Conservation (phyloP, 2,113 vertebrate genomes). For the Numida meleagris region DNA sequence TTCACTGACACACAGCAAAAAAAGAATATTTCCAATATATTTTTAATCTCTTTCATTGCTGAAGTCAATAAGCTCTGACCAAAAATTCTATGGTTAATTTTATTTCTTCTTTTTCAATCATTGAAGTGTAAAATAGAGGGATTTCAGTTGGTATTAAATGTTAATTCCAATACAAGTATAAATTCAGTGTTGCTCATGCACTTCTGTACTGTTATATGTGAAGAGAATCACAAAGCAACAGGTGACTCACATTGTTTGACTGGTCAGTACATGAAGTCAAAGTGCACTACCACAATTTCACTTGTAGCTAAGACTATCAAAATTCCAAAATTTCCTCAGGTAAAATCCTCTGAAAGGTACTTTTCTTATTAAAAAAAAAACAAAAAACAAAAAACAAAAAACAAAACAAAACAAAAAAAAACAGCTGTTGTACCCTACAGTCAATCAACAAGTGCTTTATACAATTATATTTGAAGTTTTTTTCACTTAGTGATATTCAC, state of each 20-base stretch:
- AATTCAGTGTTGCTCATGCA: background rate
- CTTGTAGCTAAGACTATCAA: background rate
- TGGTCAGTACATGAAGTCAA: background rate
- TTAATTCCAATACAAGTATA: background rate
- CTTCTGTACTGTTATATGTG: background rate
- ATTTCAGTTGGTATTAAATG: background rate
- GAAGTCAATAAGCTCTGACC: background rate
- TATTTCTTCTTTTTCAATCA: background rate
- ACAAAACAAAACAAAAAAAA: too few relatives aligned
- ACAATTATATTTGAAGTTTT: background rate
- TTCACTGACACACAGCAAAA: background rate
- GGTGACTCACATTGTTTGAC: background rate
- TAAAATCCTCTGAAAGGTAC: background rate
- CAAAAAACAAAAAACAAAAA: too few relatives aligned
- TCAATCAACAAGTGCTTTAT: background rate
- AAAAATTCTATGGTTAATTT: background rate
- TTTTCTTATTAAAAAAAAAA: background rate
- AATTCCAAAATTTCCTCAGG: background rate
- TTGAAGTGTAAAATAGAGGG: background rate
- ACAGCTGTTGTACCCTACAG: background rate
- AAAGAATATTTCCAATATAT: background rate
- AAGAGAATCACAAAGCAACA: background rate
- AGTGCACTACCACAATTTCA: background rate
- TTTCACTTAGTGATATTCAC: background rate
- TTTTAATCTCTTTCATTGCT: background rate